Evolutionary conservation across 2,113 vertebrate species (phyloP).

Genomic region (Corapipo altera): DNA sequence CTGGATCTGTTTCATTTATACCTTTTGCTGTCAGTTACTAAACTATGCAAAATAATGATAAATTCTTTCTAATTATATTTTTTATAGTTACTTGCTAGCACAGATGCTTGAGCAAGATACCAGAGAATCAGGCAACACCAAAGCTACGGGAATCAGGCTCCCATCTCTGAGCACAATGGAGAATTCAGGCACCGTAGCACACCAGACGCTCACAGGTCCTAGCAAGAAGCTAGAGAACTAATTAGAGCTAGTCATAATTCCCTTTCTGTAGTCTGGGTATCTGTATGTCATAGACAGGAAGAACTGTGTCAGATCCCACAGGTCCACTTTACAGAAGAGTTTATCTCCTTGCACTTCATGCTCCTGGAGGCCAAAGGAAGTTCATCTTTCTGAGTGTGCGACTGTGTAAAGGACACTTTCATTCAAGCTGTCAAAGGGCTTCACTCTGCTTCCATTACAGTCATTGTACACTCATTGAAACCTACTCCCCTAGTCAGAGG

Average conservation of each 20-base stretch:
- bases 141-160: neutral
- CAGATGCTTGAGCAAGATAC: neutral
- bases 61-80: neutral
- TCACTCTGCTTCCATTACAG: neutral
- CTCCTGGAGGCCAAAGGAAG: neutral
- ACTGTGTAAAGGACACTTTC: neutral
- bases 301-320: neutral
- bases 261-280: neutral
- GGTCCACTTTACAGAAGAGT: neutral
- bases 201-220: neutral
- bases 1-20: neutral
- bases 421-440: neutral
- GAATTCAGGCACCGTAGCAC: accelerated
- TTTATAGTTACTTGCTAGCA: neutral
- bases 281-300: neutral
- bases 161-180: accelerated
- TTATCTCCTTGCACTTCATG: neutral
- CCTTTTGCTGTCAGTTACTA: neutral
- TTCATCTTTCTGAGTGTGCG: neutral
- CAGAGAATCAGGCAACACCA: neutral
- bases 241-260: neutral
- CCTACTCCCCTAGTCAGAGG: neutral
- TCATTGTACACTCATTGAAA: neutral
- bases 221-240: neutral
- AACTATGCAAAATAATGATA: neutral